Percentiles rank a stretch among this genome's conserved stretches.
Conservation (phyloP, 2,888 invertebrate species). For the Agrotis clavis region DNA sequence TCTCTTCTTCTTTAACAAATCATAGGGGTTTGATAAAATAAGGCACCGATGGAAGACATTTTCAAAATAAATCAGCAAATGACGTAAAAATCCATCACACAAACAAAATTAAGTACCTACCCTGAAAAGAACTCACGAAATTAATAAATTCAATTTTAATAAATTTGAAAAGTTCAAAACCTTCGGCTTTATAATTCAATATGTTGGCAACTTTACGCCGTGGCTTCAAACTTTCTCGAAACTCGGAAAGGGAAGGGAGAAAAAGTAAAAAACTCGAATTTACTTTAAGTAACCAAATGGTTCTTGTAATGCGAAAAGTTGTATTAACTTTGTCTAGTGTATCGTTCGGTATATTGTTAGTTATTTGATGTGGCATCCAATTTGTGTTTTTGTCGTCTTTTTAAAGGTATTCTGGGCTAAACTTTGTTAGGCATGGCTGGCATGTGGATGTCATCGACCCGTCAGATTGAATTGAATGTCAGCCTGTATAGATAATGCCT, state of each 20-base stretch:
- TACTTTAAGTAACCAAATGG: slow-evolving; percentile 47
- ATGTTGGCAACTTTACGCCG: slow-evolving; percentile 37
- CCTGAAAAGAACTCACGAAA: slow-evolving; percentile 32
- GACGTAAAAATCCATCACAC: neutral
- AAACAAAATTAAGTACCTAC: slow-evolving; percentile 8
- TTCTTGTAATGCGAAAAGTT: slow-evolving; percentile 53
- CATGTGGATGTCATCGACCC: neutral
- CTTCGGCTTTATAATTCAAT: slow-evolving; percentile 51
- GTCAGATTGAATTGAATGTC: neutral
- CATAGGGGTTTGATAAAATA: no score
- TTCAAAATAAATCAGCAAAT: neutral
- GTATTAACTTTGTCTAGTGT: slow-evolving; percentile 47
- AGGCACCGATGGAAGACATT: neutral
- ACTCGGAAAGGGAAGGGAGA: slow-evolving; percentile 2
- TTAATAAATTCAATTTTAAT: slow-evolving; percentile 55
- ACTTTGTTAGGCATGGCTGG: neutral
- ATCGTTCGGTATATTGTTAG: slow-evolving; percentile 36
- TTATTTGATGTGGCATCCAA: neutral
- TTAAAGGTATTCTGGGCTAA: neutral
- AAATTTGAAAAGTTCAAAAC: slow-evolving; percentile 43
- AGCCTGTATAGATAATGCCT: neutral
- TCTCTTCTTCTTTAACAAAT: no score
- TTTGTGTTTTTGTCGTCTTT: slow-evolving; percentile 22
- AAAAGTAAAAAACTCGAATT: slow-evolving; percentile 52
- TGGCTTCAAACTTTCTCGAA: slow-evolving; percentile 31